These are phyloP conservation scores for Isaurus tuberculatus DNA, from an alignment of 92 coral and sea anemone species.

Conservation along the genomic window DNA sequence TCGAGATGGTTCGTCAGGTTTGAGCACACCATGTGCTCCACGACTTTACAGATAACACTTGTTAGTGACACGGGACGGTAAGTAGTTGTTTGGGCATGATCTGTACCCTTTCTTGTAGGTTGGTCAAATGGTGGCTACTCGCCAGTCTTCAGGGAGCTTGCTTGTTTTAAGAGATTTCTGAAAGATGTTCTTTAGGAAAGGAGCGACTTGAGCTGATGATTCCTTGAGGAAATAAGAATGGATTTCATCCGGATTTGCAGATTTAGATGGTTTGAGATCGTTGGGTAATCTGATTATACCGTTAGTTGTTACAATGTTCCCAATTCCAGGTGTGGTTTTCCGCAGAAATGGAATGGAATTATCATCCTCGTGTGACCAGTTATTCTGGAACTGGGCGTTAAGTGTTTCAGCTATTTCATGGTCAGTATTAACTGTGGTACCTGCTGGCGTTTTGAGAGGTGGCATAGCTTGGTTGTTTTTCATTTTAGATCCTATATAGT, in stretches of 20 bases:
- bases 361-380: constrained; percentile 24
- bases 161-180: constrained; percentile 20
- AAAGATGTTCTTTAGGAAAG: constrained; percentile 21
- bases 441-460: not conserved
- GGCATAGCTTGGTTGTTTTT: constrained; percentile 29
- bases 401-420: not conserved
- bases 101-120: constrained; percentile 29
- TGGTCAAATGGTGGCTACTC: constrained; percentile 26
- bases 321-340: constrained; percentile 15
- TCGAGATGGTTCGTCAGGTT: constrained; percentile 39
- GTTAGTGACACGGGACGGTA: constrained; percentile 37
- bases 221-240: constrained; percentile 13
- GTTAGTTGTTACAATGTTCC: constrained; percentile 29
- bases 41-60: constrained; percentile 43
- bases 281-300: constrained; percentile 27
- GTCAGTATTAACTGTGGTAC: constrained; percentile 21
- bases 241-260: not conserved
- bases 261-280: constrained; percentile 33
- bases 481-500: not conserved
- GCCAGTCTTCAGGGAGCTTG: constrained; percentile 30
- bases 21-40: constrained; percentile 50
- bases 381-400: constrained; percentile 26
- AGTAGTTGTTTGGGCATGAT: constrained; percentile 37
- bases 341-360: constrained; percentile 16
- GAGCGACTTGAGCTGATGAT: constrained; percentile 9